These are phyloP conservation scores for Drosophila parvula DNA, from an alignment of 1,140 invertebrate genomes.

Conservation along the genomic window DNA sequence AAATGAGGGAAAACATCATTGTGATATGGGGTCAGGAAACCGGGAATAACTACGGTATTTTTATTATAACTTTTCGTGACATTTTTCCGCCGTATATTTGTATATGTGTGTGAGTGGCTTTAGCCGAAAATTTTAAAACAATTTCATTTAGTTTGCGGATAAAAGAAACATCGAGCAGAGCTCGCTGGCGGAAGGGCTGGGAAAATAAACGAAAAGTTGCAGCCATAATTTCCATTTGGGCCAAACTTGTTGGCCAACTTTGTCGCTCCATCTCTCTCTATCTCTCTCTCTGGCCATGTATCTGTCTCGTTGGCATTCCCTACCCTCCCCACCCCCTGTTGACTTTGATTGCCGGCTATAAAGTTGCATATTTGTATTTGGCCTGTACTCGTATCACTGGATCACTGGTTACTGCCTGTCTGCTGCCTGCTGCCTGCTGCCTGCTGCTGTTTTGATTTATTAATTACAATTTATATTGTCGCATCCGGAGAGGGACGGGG, in stretches of 20 bases:
- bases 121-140: constrained; percentile 64
- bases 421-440: constrained; percentile 27
- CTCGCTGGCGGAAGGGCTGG: background rate
- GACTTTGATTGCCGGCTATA: constrained; percentile 49
- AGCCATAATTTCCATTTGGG: constrained; percentile 45
- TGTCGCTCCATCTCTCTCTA: constrained; percentile 9
- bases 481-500: constrained; percentile 34
- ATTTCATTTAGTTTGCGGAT: constrained; percentile 60
- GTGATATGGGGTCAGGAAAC: background rate
- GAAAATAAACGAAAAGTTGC: constrained; percentile 49
- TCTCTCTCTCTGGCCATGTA: constrained; percentile 12
- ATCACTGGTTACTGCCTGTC: constrained; percentile 10
- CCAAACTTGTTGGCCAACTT: constrained; percentile 41
- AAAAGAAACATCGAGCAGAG: constrained; percentile 22
- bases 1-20: background rate
- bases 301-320: constrained; percentile 1
- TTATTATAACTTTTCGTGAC: background rate
- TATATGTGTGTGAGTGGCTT: constrained; percentile 23
- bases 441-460: constrained; percentile 72
- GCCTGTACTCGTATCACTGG: constrained; percentile 20
- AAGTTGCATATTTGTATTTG: constrained; percentile 48
- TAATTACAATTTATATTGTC: constrained; percentile 77
- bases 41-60: constrained; percentile 1
- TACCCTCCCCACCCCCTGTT: background rate
- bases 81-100: background rate